Evolutionary conservation across 2,888 invertebrate species (phyloP).

Genomic region (Eueremaeus valkanovi): DNA sequence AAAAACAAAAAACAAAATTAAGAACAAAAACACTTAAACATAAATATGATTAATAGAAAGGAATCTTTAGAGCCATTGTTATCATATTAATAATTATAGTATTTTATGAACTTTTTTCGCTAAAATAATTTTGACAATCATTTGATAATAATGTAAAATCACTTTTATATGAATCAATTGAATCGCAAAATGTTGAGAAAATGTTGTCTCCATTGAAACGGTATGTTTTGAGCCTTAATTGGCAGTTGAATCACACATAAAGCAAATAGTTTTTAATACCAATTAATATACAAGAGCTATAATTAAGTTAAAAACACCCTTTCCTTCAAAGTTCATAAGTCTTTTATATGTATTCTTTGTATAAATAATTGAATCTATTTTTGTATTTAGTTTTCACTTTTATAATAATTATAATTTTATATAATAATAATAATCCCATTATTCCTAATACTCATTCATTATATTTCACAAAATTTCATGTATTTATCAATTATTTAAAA

Average conservation of each 20-base stretch:
- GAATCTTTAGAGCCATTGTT: neutral
- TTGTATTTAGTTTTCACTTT: conserved; percentile 12
- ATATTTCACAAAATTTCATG: neutral
- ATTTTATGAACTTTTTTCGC: conserved; percentile 1
- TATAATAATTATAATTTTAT: conserved; percentile 28
- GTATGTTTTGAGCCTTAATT: conserved; percentile 26
- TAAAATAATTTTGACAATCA: conserved; percentile 21
- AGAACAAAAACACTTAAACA: too few species aligned
- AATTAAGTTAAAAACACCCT: conserved; percentile 31
- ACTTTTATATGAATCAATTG: conserved; percentile 30
- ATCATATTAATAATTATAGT: conserved; percentile 7
- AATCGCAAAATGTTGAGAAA: neutral
- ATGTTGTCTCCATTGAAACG: conserved; percentile 2
- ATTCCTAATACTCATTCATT: conserved; percentile 32
- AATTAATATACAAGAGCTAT: conserved; percentile 28
- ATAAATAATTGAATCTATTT: conserved; percentile 34
- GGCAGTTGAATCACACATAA: conserved; percentile 34
- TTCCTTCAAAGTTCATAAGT: conserved; percentile 29
- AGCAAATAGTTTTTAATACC: conserved; percentile 32
- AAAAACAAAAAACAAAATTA: too few species aligned
- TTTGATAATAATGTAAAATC: conserved; percentile 29
- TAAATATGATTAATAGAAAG: too few species aligned
- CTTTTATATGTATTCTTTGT: neutral
- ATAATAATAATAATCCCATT: conserved; percentile 29
- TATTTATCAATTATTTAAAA: neutral